Base-by-base conservation (phyloP, 1,140 invertebrate genomes). In the Helicoverpa zea region DNA sequence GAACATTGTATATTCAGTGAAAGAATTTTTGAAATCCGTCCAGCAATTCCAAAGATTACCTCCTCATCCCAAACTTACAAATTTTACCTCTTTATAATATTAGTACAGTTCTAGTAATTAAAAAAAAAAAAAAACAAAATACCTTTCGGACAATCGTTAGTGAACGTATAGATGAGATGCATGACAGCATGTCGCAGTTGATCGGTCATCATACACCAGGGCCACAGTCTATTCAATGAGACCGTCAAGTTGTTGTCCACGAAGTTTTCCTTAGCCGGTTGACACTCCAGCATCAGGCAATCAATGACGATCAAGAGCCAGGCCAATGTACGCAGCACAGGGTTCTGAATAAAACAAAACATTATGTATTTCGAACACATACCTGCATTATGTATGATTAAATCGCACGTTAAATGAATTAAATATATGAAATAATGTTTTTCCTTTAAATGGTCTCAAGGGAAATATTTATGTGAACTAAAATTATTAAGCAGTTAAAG, bases 201-300 rank as follows among this genome's bases (percentile, higher is more conserved):
- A 10, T 92, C 91, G 0, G 91, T 93, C 86, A 93, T 89, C 93
- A 94, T 94, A 59, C 87, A 89, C 93, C 93, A 94, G 1, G 91
- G 87, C 93, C 93, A 94, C 66, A 94, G 85, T 23, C 87, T 82
- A 49, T 81, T 83, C 14, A 94, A 83, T 0, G 89, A 91, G 0
- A 82, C 49, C 4, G 89, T 83, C 9, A 94, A 66, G 63, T 83
- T 83, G 23, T 90, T 89, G 2, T 91, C 91, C 1, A 89, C 90
- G 16, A 91, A 89, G 29, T 72, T 84, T 3, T 94, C 90, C 70
- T 94, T 94, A 10, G 89, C 87, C 0, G 81, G 5, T 1, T 43
- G 12, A 66, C 90, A 91, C 1, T 92, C 86, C 16, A 87, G 43
- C 91, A 94, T 91, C 3, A 77, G 58, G 18, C 88, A 87, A 52